Evolutionary conservation across 2,113 vertebrate genomes (phyloP).

Genomic region (Numenius arquata): DNA sequence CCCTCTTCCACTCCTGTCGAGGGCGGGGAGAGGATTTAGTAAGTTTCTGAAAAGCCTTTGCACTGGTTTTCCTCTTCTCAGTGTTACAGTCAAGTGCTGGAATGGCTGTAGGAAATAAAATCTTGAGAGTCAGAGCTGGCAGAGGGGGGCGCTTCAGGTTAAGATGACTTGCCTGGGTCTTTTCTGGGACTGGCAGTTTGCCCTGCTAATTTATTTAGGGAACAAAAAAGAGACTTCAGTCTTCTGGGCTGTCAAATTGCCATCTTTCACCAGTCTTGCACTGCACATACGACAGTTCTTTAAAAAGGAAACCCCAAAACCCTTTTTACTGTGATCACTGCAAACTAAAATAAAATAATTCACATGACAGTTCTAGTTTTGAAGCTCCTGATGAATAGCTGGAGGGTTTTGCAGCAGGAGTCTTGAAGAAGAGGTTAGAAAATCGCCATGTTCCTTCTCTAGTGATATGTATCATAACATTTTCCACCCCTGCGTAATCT

Average conservation of each 20-base stretch:
- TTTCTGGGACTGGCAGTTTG: not conserved
- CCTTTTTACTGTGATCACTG: not conserved
- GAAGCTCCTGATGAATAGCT: constrained; percentile 8
- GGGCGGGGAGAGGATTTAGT: not conserved
- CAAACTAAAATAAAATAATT: constrained; percentile 12
- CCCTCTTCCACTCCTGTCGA: not conserved
- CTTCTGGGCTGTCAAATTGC: not conserved
- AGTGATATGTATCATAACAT: not conserved
- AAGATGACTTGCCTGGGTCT: not conserved
- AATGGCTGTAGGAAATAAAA: not conserved
- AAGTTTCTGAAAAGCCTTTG: not conserved
- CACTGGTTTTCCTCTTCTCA: not conserved
- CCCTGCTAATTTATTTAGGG: not conserved
- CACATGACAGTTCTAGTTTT: not conserved
- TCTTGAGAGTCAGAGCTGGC: not conserved
- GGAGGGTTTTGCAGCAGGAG: not conserved
- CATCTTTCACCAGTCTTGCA: not conserved
- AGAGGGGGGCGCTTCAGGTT: constrained; percentile 38
- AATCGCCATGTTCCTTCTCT: not conserved
- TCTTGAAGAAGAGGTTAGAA: constrained; percentile 17
- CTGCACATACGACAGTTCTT: not conserved
- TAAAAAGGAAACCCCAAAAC: not conserved
- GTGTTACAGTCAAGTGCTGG: not conserved
- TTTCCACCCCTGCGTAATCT: not conserved
- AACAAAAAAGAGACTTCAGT: not conserved